phyloP scores from a whole-genome alignment of 2,113 vertebrate species.

The Leucoraja erinaceus region DNA sequence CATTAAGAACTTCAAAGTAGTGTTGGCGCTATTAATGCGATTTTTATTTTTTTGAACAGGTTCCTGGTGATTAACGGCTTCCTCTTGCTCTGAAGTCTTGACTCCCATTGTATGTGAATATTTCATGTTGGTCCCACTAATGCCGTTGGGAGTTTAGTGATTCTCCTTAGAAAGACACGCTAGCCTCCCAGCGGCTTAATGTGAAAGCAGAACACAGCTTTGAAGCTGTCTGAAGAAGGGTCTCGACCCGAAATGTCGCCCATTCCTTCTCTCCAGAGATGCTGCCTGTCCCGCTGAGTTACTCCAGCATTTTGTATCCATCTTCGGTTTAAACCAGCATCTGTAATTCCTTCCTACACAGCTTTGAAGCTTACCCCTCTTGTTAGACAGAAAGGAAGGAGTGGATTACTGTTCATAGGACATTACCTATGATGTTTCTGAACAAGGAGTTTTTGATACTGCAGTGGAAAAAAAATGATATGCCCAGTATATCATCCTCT shows the following conservation, averaged over 20 bases:
- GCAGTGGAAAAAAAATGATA: neutral
- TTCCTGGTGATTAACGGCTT: neutral
- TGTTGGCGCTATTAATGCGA: neutral
- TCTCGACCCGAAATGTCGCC: too few relatives aligned
- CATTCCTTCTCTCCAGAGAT: too few relatives aligned
- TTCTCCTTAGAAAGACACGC: neutral
- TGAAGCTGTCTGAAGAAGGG: too few relatives aligned
- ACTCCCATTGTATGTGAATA: neutral
- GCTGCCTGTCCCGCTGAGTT: too few relatives aligned
- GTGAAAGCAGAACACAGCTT: neutral
- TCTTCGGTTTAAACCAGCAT: too few relatives aligned
- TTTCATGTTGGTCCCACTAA: neutral
- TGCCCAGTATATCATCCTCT: neutral
- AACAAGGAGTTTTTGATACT: neutral
- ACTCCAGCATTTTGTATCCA: too few relatives aligned
- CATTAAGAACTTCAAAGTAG: conserved; percentile 3
- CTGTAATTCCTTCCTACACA: too few relatives aligned
- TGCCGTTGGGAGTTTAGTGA: too few relatives aligned
- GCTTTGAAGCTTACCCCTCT: neutral
- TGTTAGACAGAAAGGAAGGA: neutral
- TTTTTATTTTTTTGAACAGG: too few relatives aligned
- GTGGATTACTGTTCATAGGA: neutral
- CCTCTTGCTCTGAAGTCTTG: neutral
- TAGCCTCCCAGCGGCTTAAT: neutral
- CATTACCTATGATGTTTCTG: neutral